Evolutionary conservation across 2,797 vertebrate species (phyloP).

Genomic region (Meriones psammophilus): DNA sequence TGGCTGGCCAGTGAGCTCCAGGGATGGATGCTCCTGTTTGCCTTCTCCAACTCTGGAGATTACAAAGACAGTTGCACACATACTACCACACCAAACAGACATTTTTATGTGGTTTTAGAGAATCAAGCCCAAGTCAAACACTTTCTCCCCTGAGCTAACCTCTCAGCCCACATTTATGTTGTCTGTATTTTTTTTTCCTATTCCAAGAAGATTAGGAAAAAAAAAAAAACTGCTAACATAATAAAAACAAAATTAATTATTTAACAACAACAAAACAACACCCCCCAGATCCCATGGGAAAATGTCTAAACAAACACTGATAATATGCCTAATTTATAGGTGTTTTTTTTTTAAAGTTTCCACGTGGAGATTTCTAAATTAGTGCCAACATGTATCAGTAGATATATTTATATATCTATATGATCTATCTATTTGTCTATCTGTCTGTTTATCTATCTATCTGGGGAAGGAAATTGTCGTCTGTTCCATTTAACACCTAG

Average conservation of each 20-base stretch:
- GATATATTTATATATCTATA: not conserved
- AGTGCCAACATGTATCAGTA: not conserved
- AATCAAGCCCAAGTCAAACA: not conserved
- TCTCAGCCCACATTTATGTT: not conserved
- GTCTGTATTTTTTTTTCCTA: not conserved
- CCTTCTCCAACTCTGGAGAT: not conserved
- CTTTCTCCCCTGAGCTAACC: not conserved
- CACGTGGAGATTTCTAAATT: slow-evolving; percentile 33
- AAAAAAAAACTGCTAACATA: not conserved
- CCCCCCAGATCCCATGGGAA: not conserved
- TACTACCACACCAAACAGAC: not conserved
- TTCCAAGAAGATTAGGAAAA: slow-evolving; percentile 42
- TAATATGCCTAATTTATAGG: not conserved
- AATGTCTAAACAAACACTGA: not conserved
- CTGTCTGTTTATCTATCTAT: not conserved
- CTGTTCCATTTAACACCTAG: not conserved
- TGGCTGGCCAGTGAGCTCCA: not conserved
- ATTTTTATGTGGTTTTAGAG: not conserved
- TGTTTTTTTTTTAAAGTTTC: not conserved
- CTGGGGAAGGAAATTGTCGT: not conserved
- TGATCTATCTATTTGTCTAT: not conserved
- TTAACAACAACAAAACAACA: not conserved
- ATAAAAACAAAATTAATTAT: not conserved
- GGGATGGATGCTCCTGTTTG: not conserved
- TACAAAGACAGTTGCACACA: not conserved